These are phyloP conservation scores for Agrilus biguttatus DNA, from an alignment of 2,888 invertebrate species.

Conservation along the genomic window DNA sequence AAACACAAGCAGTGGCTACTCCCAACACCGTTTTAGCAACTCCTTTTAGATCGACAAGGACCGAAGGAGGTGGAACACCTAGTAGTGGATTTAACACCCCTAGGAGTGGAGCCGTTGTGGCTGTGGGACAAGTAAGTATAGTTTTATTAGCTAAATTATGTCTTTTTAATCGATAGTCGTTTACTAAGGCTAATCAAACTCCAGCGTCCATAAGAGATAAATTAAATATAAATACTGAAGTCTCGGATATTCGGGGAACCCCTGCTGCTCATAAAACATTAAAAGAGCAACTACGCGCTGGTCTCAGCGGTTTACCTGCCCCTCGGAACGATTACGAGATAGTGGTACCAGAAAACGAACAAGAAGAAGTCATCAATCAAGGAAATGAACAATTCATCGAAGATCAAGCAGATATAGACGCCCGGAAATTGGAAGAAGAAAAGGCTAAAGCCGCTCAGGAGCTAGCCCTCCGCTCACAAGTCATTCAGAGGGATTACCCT, in stretches of 20 bases:
- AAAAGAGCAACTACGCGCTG: slow-evolving; percentile 61
- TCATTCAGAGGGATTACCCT: slow-evolving; percentile 73
- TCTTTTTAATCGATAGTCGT: not conserved
- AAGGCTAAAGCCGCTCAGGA: slow-evolving; percentile 55
- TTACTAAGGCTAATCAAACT: slow-evolving; percentile 27
- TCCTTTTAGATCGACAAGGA: slow-evolving; percentile 62
- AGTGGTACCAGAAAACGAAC: slow-evolving; percentile 80
- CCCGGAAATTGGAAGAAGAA: slow-evolving; percentile 49
- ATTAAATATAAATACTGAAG: slow-evolving; percentile 87
- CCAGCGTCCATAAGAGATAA: slow-evolving; percentile 82
- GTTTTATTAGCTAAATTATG: not conserved
- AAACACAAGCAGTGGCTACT: slow-evolving; percentile 55
- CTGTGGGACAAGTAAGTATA: slow-evolving; percentile 16
- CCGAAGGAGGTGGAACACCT: slow-evolving; percentile 47
- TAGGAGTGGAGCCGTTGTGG: slow-evolving; percentile 34
- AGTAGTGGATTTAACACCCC: slow-evolving; percentile 45
- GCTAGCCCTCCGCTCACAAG: slow-evolving; percentile 64
- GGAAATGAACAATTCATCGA: slow-evolving; percentile 35
- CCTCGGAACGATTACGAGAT: slow-evolving; percentile 98
- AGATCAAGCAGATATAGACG: slow-evolving; percentile 80
- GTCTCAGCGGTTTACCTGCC: slow-evolving; percentile 67
- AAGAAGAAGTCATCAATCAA: slow-evolving; percentile 32
- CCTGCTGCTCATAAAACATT: slow-evolving; percentile 52
- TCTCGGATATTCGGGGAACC: slow-evolving; percentile 50
- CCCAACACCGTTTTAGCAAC: slow-evolving; percentile 86